These are phyloP conservation scores for Toxonevra muliebris DNA, from an alignment of 2,888 invertebrate species.

Conservation along the genomic window DNA sequence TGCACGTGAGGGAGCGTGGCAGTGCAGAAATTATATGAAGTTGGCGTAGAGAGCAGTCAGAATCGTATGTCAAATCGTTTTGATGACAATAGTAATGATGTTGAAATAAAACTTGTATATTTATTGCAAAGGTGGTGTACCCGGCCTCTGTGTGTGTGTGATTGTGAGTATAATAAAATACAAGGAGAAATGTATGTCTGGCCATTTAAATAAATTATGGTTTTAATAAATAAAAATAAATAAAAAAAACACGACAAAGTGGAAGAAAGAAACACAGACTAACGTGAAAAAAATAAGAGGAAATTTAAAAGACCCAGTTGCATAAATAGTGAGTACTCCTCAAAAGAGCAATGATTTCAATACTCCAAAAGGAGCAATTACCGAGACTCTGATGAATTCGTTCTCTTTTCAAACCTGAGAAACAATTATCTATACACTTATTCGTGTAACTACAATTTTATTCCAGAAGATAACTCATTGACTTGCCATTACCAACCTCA, in stretches of 20 bases:
- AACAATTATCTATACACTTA: no score
- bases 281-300: neutral
- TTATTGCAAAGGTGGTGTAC: constrained; percentile 4
- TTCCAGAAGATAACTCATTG: no score
- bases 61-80: constrained; percentile 32
- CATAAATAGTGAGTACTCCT: no score
- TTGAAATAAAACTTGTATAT: constrained; percentile 28
- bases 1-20: no score
- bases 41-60: neutral
- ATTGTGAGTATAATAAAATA: neutral
- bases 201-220: constrained; percentile 40
- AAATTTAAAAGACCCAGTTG: no score
- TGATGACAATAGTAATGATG: constrained; percentile 33
- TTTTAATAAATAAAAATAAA: constrained; percentile 28
- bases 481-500: no score
- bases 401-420: no score
- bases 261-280: constrained; percentile 1
- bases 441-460: no score
- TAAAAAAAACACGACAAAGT: constrained; percentile 18
- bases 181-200: constrained; percentile 31
- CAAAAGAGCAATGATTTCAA: neutral
- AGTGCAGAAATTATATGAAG: no score
- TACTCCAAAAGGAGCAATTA: no score
- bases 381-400: no score
- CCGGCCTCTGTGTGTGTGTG: constrained; percentile 11